phyloP scores from a whole-genome alignment of 2,797 vertebrate species.

The Nannoperca obscura region DNA sequence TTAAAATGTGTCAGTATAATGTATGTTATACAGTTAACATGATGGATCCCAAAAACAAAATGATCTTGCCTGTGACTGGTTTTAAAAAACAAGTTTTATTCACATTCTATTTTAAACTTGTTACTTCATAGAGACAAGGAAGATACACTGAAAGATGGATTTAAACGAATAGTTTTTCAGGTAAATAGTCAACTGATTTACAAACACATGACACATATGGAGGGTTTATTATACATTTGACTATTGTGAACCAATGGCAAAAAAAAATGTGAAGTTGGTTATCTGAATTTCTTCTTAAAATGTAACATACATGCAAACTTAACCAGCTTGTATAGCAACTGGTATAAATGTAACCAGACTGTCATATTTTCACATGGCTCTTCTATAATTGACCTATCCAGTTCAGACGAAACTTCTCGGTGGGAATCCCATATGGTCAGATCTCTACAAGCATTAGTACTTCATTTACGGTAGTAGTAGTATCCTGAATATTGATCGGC shows the following conservation, averaged over 20 bases:
- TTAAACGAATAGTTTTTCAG: background rate
- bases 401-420: conserved; percentile 50
- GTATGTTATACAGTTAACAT: background rate
- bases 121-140: background rate
- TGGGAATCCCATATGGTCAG: conserved; percentile 61
- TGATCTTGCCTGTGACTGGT: background rate
- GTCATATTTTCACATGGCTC: conserved; percentile 12
- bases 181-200: background rate
- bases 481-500: conserved; percentile 90
- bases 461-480: conserved; percentile 85
- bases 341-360: conserved; percentile 14
- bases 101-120: background rate
- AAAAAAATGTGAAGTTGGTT: background rate
- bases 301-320: background rate
- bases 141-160: background rate
- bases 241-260: background rate
- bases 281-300: background rate
- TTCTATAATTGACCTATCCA: background rate
- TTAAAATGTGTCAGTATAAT: background rate
- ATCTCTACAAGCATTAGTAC: conserved; percentile 85
- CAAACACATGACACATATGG: background rate
- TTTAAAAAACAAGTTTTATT: no score
- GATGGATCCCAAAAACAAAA: background rate
- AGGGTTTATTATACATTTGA: background rate
- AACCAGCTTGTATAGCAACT: background rate